Percentiles rank a stretch among this genome's conserved stretches.
These are phyloP conservation scores for Microhierax caerulescens DNA, from an alignment of 2,797 vertebrate species.

Conservation along the genomic window DNA sequence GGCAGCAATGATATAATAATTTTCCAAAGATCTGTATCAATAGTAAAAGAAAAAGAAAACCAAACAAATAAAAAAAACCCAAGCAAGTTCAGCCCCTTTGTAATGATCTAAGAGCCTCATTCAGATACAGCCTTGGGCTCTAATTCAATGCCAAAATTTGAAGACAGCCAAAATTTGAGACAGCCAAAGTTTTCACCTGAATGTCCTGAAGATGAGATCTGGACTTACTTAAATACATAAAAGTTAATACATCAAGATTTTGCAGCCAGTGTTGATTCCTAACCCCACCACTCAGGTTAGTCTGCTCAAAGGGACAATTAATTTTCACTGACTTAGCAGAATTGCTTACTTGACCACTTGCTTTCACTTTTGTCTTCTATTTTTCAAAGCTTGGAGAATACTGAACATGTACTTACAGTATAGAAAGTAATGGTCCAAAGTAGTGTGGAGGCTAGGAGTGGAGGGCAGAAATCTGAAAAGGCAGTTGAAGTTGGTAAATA, in stretches of 20 bases:
- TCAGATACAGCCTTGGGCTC: background rate
- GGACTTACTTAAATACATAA: background rate
- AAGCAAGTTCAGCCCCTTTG: background rate
- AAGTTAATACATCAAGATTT: background rate
- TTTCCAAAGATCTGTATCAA: background rate
- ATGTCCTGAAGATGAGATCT: background rate
- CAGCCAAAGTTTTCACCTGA: background rate
- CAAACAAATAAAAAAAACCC: fast-evolving
- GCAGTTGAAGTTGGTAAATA: background rate
- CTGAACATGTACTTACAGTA: fast-evolving
- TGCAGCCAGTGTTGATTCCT: background rate
- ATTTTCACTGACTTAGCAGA: background rate
- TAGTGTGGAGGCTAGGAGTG: background rate
- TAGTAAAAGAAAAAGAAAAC: background rate
- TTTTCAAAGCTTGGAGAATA: background rate
- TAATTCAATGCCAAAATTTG: background rate
- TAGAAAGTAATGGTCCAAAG: background rate
- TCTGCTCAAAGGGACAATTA: background rate
- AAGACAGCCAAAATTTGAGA: background rate
- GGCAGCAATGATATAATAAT: background rate
- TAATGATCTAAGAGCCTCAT: background rate
- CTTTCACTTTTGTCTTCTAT: background rate
- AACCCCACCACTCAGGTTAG: fast-evolving
- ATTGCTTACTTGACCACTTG: background rate
- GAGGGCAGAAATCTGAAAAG: background rate